These are phyloP conservation scores for Panzeria rudis DNA, from an alignment of 2,888 invertebrate genomes.

Conservation along the genomic window DNA sequence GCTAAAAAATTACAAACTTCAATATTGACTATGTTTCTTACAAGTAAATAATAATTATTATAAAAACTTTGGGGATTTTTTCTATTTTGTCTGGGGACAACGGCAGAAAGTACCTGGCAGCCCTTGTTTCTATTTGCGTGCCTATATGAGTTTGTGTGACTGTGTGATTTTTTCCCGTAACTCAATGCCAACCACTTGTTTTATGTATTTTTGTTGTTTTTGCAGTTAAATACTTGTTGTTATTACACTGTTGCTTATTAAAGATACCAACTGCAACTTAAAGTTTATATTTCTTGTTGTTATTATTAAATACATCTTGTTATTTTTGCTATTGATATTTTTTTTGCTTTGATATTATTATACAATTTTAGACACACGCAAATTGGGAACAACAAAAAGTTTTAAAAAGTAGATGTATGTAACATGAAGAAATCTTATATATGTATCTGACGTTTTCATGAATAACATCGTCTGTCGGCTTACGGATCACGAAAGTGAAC, in stretches of 20 bases:
- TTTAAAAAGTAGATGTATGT: no score
- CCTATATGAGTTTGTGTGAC: neutral
- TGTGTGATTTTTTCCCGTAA: conserved; percentile 34
- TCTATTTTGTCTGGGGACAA: no score
- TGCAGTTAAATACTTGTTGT: conserved; percentile 56
- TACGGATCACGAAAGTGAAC: no score
- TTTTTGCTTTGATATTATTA: no score
- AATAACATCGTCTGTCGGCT: no score
- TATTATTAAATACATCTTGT: conserved; percentile 32
- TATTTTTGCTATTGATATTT: conserved; percentile 3
- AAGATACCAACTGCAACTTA: conserved; percentile 37
- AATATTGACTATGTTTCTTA: no score
- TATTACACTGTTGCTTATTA: conserved; percentile 31
- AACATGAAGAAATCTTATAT: neutral
- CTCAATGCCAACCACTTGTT: conserved; percentile 76
- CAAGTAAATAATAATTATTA: no score
- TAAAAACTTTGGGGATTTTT: no score
- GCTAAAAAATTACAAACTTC: no score
- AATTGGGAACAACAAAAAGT: neutral
- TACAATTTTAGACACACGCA: conserved; percentile 14
- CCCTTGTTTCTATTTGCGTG: neutral
- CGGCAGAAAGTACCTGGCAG: no score
- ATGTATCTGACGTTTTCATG: no score
- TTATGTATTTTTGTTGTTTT: conserved; percentile 29
- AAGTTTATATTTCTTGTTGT: conserved; percentile 27